Evolutionary conservation across 2,888 invertebrate genomes (phyloP).

Genomic region (Prosapia bicincta): DNA sequence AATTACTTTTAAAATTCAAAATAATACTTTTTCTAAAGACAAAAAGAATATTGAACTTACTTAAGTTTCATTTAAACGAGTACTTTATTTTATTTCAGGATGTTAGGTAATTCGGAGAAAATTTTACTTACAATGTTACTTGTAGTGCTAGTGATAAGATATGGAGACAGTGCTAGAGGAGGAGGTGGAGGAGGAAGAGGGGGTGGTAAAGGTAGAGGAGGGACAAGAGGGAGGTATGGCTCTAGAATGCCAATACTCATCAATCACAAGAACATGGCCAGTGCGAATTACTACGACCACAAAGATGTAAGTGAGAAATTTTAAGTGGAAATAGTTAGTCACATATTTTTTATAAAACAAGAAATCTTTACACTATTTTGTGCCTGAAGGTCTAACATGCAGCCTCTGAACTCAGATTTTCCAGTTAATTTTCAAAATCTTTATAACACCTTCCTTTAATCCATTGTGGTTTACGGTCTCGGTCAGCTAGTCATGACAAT

Average conservation of each 20-base stretch:
- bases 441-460: too few relatives aligned
- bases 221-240: constrained; percentile 50
- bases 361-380: too few relatives aligned
- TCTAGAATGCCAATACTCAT: constrained; percentile 55
- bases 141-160: constrained; percentile 10
- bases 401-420: too few relatives aligned
- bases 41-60: too few relatives aligned
- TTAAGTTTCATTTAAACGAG: too few relatives aligned
- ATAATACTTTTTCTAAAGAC: too few relatives aligned
- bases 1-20: too few relatives aligned
- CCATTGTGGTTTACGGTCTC: too few relatives aligned
- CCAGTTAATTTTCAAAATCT: too few relatives aligned
- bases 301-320: constrained; percentile 57
- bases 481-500: too few relatives aligned
- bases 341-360: not conserved
- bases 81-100: not conserved
- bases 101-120: not conserved
- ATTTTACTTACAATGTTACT: constrained; percentile 6
- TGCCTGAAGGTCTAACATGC: too few relatives aligned
- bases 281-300: constrained; percentile 59
- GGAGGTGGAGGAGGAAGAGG: constrained; percentile 40
- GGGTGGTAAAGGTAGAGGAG: constrained; percentile 41
- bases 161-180: constrained; percentile 34
- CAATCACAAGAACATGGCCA: constrained; percentile 55
- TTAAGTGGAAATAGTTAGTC: not conserved